Evolutionary conservation across 2,113 vertebrate species (phyloP).

Genomic region (Panurus biarmicus): DNA sequence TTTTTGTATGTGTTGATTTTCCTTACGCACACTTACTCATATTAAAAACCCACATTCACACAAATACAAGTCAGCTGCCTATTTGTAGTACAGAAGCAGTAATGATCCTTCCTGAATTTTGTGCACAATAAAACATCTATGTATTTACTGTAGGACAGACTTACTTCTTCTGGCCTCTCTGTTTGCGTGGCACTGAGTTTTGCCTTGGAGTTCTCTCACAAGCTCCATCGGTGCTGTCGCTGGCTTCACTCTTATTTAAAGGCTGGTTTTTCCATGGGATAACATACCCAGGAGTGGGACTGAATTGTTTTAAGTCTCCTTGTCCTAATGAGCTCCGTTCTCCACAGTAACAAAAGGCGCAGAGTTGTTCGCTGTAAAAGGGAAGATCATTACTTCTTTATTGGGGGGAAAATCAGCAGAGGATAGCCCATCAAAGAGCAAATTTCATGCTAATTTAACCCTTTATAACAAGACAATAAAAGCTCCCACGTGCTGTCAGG

Average conservation of each 20-base stretch:
- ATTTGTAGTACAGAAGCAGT: rapidly evolving
- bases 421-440: neutral
- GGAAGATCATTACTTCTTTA: neutral
- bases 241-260: constrained; percentile 74
- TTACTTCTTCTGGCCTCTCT: constrained; percentile 79
- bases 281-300: constrained; percentile 85
- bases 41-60: neutral
- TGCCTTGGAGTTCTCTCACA: constrained; percentile 68
- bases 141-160: neutral
- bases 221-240: constrained; percentile 76
- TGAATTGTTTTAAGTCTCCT: constrained; percentile 88
- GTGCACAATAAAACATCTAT: neutral
- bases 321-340: constrained; percentile 88
- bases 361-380: constrained; percentile 85
- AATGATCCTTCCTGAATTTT: neutral
- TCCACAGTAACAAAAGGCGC: constrained; percentile 95
- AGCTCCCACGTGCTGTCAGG: neutral
- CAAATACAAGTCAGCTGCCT: neutral
- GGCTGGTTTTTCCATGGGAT: constrained; percentile 77
- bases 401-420: neutral
- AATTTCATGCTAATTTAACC: neutral
- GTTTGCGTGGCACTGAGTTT: constrained; percentile 65
- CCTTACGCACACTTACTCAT: neutral
- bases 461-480: neutral
- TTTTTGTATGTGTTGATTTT: neutral